phyloP scores from a whole-genome alignment of 2,113 vertebrate species.

The Eurypyga helias region DNA sequence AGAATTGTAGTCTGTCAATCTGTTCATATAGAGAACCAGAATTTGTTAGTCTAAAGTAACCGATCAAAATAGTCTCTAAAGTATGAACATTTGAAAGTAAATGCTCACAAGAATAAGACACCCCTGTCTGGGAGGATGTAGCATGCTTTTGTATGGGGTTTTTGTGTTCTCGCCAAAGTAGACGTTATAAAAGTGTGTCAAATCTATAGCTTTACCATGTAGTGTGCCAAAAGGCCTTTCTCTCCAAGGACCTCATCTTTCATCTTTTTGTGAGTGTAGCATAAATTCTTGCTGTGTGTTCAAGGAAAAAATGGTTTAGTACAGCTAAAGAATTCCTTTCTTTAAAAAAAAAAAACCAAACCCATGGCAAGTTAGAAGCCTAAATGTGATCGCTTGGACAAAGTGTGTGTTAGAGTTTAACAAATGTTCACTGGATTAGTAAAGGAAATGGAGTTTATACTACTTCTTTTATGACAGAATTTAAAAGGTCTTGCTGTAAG shows the following conservation, averaged over 20 bases:
- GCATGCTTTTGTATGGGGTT: conserved; percentile 62
- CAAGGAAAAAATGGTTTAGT: conserved; percentile 78
- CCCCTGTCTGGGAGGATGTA: conserved; percentile 31
- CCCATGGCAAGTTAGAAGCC: conserved; percentile 62
- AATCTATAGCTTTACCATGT: conserved; percentile 73
- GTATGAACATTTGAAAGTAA: conserved; percentile 60
- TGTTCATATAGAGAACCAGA: conserved; percentile 39
- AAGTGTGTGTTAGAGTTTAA: conserved; percentile 72
- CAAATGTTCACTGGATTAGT: conserved; percentile 87
- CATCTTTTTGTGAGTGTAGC: conserved; percentile 77
- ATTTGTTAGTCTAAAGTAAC: conserved; percentile 71
- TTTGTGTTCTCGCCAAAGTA: conserved; percentile 67
- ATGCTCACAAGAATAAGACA: conserved; percentile 35
- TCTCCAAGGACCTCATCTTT: conserved; percentile 78
- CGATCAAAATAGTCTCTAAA: conserved; percentile 65
- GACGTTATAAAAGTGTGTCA: conserved; percentile 74
- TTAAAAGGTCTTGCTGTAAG: conserved; percentile 90
- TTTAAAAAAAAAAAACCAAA: neutral
- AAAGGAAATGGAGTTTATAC: conserved; percentile 84
- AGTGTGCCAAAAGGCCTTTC: conserved; percentile 78
- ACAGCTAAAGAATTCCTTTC: conserved; percentile 59
- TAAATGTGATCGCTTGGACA: conserved; percentile 59
- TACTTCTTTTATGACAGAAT: conserved; percentile 82
- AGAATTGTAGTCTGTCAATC: conserved; percentile 27
- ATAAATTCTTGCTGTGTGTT: conserved; percentile 80